Conservation (phyloP, 2,113 vertebrate species). For the Oenanthe oenanthe region DNA sequence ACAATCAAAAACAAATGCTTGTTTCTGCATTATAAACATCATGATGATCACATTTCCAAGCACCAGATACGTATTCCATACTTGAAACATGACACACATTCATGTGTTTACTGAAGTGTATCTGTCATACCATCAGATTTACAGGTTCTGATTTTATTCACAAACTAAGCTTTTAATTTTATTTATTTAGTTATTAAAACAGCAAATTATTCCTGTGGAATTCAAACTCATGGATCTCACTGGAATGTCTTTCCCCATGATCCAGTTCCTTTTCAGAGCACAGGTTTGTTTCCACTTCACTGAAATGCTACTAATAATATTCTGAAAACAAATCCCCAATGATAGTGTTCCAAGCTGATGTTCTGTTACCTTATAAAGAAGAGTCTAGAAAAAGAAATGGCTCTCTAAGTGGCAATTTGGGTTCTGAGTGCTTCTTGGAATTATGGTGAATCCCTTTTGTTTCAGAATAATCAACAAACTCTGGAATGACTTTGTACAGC, state of each 20-base stretch:
- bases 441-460: slow-evolving; percentile 1
- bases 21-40: neutral
- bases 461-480: slow-evolving; percentile 12
- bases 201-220: neutral
- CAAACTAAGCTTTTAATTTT: neutral
- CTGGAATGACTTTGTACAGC: neutral
- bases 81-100: neutral
- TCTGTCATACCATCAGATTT: neutral
- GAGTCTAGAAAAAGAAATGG: slow-evolving; percentile 25
- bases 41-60: neutral
- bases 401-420: neutral
- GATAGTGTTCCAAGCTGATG: slow-evolving; percentile 52
- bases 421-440: neutral
- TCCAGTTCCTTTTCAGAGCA: slow-evolving; percentile 34
- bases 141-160: neutral
- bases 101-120: neutral
- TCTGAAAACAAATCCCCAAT: slow-evolving; percentile 66
- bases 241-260: neutral
- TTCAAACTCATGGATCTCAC: neutral
- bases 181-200: neutral
- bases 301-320: slow-evolving; percentile 66
- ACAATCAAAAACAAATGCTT: neutral
- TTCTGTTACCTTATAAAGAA: slow-evolving; percentile 58
- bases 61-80: neutral
- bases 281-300: slow-evolving; percentile 60